A percentile compares a stretch with the other conserved stretches of the same genome.
phyloP scores from a whole-genome alignment of 2,113 vertebrate species.

The Cariama cristata region DNA sequence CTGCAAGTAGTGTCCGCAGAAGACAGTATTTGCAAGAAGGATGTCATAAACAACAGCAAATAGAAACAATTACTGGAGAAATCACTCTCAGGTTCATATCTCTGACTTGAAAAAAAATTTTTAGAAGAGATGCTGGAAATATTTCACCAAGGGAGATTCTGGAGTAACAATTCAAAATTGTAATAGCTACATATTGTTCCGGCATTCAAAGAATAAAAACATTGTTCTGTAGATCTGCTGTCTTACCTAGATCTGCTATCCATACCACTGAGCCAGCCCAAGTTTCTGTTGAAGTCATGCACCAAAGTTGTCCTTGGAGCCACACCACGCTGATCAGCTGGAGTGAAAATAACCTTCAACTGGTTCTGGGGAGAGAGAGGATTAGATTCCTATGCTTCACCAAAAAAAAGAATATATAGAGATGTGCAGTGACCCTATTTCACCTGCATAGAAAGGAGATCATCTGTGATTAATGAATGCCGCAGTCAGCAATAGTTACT shows the following conservation, averaged over 20 bases:
- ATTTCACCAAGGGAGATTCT: neutral
- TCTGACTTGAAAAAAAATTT: neutral
- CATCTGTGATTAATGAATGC: neutral
- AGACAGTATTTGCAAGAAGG: neutral
- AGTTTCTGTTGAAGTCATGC: neutral
- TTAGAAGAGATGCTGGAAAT: neutral
- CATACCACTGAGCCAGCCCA: neutral
- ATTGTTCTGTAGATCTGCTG: neutral
- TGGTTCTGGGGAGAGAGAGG: neutral
- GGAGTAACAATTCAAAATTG: neutral
- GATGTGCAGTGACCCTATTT: neutral
- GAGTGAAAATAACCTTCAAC: neutral
- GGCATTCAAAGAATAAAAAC: neutral
- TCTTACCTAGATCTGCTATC: neutral
- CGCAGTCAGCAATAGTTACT: neutral
- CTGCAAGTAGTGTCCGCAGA: neutral
- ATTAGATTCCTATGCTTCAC: neutral
- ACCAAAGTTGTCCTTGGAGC: neutral
- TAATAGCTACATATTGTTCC: neutral
- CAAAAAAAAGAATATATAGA: neutral
- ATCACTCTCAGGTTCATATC: neutral
- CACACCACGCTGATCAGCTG: neutral
- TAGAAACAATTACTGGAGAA: neutral
- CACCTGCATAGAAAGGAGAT: neutral
- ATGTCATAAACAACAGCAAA: neutral